Base-by-base conservation (phyloP, 2,888 invertebrate genomes). In the Leptopilina syphax region DNA sequence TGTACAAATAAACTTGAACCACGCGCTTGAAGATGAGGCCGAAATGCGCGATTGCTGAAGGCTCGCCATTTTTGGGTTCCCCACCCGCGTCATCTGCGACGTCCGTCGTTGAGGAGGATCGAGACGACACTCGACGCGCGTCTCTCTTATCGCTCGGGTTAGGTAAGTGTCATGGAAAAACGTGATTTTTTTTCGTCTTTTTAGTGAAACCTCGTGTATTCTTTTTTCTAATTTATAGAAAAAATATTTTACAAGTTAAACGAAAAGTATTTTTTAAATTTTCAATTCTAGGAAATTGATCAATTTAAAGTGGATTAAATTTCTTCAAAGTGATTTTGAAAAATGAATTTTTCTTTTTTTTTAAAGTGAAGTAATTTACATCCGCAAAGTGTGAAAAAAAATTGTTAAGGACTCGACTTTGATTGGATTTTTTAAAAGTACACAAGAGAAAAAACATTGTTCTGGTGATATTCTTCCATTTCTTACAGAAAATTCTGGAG, bases 31-130 rank as follows among this genome's bases (percentile, higher is more conserved):
- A 76, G 50, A 78, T 81, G 84, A 82, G 79, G 79, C 79, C 80
- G 80, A 76, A 81, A 83, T 79, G 80, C 81, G 83, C 77, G 78
- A 68, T 79, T 80, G 78, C 77, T 86, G 85, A 85, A 86, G 88
- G 87, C 89, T 89, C 89, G 91, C 92, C 92, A 92, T 92, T 92
- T 92, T 92, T 92, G 92, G 92, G 88, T 88, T 91, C 92, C 92
- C 92, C 91, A 90, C 91, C 89, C 88, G 86, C 83, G 83, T 83
- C 82, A 81, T 84, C 84, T 84, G 78, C 81, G 84, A 84, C 66
- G 83, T 82, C 80, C 83, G 81, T 84, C 83, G 80, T 85, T 82
- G 82, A 84, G 81, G 81, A 84, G 81, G 84, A 80, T 82, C 84
- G 82, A 63, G 80, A 83, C 84, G 82, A 82, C 83, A 91, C 91